Percentiles rank a stretch among this genome's conserved stretches.
Conservation (phyloP, 2,113 vertebrate genomes). For the Otocyon megalotis region DNA sequence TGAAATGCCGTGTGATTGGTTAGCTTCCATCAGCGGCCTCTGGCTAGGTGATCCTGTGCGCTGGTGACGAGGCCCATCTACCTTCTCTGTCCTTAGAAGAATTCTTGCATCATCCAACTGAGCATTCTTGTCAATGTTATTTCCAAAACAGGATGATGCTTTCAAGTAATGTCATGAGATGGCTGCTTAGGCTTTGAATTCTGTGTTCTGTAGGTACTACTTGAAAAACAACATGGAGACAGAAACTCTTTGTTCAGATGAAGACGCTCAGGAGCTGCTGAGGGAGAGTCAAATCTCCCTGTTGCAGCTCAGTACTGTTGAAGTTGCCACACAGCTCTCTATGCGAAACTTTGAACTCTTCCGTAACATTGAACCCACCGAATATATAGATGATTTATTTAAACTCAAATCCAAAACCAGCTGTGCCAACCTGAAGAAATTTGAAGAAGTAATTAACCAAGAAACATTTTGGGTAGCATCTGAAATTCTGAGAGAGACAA, state of each 20-base stretch:
- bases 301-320: slow-evolving; percentile 97
- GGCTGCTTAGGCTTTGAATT: not conserved
- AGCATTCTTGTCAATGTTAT: not conserved
- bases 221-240: slow-evolving; percentile 99
- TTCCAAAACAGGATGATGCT: not conserved
- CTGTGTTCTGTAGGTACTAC: slow-evolving; percentile 92
- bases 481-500: slow-evolving; percentile 96
- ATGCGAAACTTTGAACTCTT: slow-evolving; percentile 98
- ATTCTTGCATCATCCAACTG: not conserved
- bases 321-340: slow-evolving; percentile 97
- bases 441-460: slow-evolving; percentile 98
- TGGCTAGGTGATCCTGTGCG: no score
- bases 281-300: slow-evolving; percentile 96
- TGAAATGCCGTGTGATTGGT: not conserved
- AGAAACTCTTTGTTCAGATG: slow-evolving; percentile 97
- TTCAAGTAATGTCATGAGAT: not conserved
- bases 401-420: slow-evolving; percentile 94
- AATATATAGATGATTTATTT: slow-evolving; percentile 98
- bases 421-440: slow-evolving; percentile 95
- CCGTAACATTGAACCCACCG: slow-evolving; percentile 97
- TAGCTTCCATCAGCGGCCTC: not conserved
- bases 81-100: not conserved
- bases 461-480: slow-evolving; percentile 99
- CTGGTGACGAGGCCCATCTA: not conserved
- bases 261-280: slow-evolving; percentile 97